Evolutionary conservation across 2,888 invertebrate genomes (phyloP).

Genomic region (Stenoptilia bipunctidactyla): DNA sequence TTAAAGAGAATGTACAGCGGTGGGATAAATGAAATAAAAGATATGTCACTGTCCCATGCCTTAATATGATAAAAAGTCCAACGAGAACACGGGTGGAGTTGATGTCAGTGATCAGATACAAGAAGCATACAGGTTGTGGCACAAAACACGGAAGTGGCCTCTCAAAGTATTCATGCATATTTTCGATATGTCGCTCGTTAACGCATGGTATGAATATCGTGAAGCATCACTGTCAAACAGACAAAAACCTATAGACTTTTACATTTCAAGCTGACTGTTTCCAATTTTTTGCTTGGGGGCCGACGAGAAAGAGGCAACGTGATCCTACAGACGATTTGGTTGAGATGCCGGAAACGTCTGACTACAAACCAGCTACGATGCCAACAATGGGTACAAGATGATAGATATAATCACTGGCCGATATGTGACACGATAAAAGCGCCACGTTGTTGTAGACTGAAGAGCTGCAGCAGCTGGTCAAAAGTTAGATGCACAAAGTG

Average conservation of each 20-base stretch:
- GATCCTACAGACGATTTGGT: conserved; percentile 7
- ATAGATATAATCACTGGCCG: conserved; percentile 13
- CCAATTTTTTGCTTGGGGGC: conserved; percentile 10
- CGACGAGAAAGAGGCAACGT: conserved; percentile 10
- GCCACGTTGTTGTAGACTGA: conserved; percentile 10
- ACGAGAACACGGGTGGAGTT: conserved; percentile 6
- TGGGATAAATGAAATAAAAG: conserved; percentile 10
- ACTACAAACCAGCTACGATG: conserved; percentile 7
- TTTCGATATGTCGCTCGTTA: conserved; percentile 7
- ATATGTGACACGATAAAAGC: conserved; percentile 11
- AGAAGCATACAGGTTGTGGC: conserved; percentile 11
- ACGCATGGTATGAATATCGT: conserved; percentile 7
- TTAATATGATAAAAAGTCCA: conserved; percentile 1
- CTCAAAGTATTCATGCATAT: conserved; percentile 13
- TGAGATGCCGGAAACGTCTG: conserved; percentile 8
- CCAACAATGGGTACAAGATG: conserved; percentile 9
- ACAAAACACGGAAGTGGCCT: conserved; percentile 12
- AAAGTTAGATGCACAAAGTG: conserved; percentile 11
- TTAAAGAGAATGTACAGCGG: conserved; percentile 9
- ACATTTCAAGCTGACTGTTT: conserved; percentile 7
- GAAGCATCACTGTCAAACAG: conserved; percentile 5
- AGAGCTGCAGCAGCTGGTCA: conserved; percentile 9
- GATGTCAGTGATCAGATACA: conserved; percentile 11
- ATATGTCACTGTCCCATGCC: neutral
- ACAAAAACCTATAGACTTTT: conserved; percentile 8